Percentiles rank a stretch among this genome's conserved stretches.
Conservation (phyloP, 2,888 invertebrate genomes). For the Lasioglossum morio region DNA sequence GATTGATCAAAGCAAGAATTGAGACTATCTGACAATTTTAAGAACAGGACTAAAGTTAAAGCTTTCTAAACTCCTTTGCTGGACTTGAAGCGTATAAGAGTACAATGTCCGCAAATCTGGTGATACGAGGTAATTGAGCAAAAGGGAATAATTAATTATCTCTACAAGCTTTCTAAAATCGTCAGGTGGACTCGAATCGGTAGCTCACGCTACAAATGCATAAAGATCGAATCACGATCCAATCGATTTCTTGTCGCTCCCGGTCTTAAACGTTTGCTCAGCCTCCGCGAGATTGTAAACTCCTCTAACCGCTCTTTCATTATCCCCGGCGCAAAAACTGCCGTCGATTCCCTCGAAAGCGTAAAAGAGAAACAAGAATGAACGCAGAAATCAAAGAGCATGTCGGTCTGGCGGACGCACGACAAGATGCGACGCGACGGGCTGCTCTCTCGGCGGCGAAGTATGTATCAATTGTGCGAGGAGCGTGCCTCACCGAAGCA, state of each 20-base stretch:
- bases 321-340: constrained; percentile 18
- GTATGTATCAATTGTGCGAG: constrained; percentile 56
- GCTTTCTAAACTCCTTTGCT: neutral
- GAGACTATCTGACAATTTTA: neutral
- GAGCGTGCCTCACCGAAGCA: constrained; percentile 35
- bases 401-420: neutral
- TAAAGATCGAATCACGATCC: neutral
- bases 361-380: constrained; percentile 6
- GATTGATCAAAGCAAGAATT: neutral
- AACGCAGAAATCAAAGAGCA: constrained; percentile 35
- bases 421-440: neutral
- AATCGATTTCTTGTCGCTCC: neutral
- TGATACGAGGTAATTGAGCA: neutral
- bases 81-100: neutral
- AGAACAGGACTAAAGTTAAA: neutral
- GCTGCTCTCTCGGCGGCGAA: neutral
- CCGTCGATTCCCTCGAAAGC: neutral
- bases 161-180: neutral
- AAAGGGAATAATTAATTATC: neutral
- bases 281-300: neutral
- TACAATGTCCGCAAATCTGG: neutral
- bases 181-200: neutral
- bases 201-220: neutral
- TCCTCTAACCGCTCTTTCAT: constrained; percentile 22
- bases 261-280: neutral